Percentiles rank a stretch among this genome's conserved stretches.
Conservation (phyloP, 1,140 invertebrate genomes). For the Anadara kagoshimensis region DNA sequence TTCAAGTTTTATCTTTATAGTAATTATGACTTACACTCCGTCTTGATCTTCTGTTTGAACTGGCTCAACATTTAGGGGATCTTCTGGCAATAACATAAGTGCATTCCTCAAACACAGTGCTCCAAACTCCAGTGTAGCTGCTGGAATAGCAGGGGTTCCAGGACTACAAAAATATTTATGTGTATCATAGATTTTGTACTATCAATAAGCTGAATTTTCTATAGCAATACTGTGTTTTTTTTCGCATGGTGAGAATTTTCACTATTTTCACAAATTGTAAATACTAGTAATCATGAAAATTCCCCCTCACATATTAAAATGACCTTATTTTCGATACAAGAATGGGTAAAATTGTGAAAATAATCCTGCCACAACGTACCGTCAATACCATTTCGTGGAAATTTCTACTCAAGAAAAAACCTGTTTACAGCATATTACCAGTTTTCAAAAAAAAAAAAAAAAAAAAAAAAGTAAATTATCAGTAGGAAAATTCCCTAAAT, state of each 20-base stretch:
- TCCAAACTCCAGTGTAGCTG: conserved; percentile 92
- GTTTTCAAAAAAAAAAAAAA: no score
- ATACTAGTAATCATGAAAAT: not conserved
- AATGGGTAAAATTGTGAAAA: no score
- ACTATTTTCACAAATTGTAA: not conserved
- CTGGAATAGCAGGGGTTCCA: conserved; percentile 80
- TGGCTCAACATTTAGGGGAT: conserved; percentile 43
- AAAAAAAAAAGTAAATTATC: no score
- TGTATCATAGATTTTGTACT: no score
- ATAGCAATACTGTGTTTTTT: not conserved
- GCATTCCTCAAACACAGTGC: conserved; percentile 91
- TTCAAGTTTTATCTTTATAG: not conserved
- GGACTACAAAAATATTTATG: no score
- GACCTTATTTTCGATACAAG: no score
- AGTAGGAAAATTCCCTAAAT: no score
- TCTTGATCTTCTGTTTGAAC: conserved; percentile 39
- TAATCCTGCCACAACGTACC: no score
- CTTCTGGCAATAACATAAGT: conserved; percentile 72
- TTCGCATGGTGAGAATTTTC: no score
- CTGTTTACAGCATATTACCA: no score
- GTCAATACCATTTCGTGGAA: no score
- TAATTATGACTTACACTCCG: conserved; percentile 32
- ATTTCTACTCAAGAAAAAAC: no score
- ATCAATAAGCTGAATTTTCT: not conserved
- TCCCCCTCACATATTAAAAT: not conserved